These are phyloP conservation scores for Diarsia mendica DNA, from an alignment of 2,888 invertebrate genomes.

Conservation along the genomic window DNA sequence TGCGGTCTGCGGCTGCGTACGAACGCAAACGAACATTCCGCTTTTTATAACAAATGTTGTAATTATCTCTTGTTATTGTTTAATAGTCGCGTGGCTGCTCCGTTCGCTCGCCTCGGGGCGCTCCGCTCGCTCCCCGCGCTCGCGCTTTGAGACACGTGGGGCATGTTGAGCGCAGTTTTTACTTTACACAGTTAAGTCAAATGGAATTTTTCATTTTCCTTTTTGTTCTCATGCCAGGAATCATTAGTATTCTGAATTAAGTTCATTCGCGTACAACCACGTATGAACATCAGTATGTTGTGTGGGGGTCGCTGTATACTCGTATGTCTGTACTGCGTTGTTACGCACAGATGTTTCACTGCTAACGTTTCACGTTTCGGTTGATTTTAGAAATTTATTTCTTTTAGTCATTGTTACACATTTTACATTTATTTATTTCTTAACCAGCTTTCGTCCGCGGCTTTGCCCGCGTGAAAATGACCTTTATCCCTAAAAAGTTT, in stretches of 20 bases:
- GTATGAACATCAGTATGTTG: conserved; percentile 7
- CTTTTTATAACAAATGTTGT: conserved; percentile 17
- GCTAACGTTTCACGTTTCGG: background rate
- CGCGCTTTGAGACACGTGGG: background rate
- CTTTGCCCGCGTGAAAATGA: too few relatives aligned
- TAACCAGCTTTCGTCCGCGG: too few relatives aligned
- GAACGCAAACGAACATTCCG: background rate
- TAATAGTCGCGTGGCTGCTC: conserved; percentile 5
- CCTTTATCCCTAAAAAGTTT: too few relatives aligned
- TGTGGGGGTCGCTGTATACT: background rate
- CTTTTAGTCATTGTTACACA: background rate
- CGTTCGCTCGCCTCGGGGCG: background rate
- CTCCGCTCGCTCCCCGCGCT: background rate
- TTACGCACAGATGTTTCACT: background rate
- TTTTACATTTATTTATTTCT: background rate
- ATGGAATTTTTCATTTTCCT: conserved; percentile 1
- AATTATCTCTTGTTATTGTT: conserved; percentile 41
- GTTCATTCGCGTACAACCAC: conserved; percentile 28
- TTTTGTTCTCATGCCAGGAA: background rate
- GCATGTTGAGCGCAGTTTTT: background rate
- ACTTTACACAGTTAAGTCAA: conserved; percentile 8
- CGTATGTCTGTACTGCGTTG: background rate
- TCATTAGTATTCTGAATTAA: conserved; percentile 15
- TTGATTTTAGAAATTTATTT: background rate
- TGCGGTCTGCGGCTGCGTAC: conserved; percentile 7